Conservation (phyloP, 2,888 invertebrate genomes). For the Lithophane ornitopus region DNA sequence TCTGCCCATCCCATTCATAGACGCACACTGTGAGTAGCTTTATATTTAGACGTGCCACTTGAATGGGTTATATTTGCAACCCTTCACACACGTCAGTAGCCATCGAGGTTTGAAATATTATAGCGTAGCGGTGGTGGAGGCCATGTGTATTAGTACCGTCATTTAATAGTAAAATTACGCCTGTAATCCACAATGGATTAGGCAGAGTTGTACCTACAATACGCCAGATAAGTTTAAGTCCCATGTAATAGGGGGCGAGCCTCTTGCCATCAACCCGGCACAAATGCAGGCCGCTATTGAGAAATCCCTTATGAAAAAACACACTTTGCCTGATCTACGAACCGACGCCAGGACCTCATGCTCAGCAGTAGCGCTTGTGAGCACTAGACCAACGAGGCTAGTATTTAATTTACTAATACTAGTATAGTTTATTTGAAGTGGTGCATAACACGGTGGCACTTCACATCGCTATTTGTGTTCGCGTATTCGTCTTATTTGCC, state of each 20-base stretch:
- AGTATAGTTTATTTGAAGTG: too few relatives aligned
- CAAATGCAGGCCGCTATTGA: background rate
- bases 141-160: background rate
- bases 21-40: background rate
- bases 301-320: too few relatives aligned
- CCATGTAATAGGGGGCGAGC: background rate
- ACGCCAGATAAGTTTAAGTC: too few relatives aligned
- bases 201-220: background rate
- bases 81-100: slow-evolving; percentile 24
- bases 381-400: too few relatives aligned
- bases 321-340: too few relatives aligned
- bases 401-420: too few relatives aligned
- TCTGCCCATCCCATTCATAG: slow-evolving; percentile 57
- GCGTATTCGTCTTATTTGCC: too few relatives aligned
- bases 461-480: too few relatives aligned
- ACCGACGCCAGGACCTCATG: too few relatives aligned
- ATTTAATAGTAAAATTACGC: background rate
- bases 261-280: background rate
- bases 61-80: slow-evolving; percentile 45
- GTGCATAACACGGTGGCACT: too few relatives aligned
- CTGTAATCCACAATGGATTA: background rate
- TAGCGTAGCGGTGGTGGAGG: slow-evolving; percentile 2
- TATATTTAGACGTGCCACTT: slow-evolving; percentile 51
- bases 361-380: too few relatives aligned
- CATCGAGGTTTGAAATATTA: slow-evolving; percentile 23